phyloP scores from a whole-genome alignment of 2,797 vertebrate genomes.

The Anguilla megastoma region DNA sequence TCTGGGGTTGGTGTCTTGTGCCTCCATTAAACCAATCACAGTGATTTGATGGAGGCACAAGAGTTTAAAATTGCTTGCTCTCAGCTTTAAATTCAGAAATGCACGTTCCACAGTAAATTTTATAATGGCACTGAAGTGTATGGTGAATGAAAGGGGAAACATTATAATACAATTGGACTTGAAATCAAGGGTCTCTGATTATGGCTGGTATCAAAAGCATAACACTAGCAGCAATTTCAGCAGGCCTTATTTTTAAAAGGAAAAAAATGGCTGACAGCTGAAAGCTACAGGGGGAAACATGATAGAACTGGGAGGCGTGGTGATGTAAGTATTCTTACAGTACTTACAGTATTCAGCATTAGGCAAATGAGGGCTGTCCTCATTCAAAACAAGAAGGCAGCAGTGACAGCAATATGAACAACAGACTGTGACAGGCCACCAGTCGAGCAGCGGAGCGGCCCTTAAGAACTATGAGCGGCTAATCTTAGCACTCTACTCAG shows the following conservation, averaged over 20 bases:
- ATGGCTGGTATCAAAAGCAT: neutral
- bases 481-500: neutral
- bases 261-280: too few species aligned
- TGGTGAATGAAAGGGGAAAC: neutral
- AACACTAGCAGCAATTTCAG: neutral
- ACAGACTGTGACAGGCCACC: too few species aligned
- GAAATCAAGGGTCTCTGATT: neutral
- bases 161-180: neutral
- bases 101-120: neutral
- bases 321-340: too few species aligned
- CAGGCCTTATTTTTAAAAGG: too few species aligned
- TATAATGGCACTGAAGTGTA: neutral
- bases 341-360: too few species aligned
- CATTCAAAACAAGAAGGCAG: too few species aligned
- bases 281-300: too few species aligned
- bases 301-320: too few species aligned
- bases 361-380: too few species aligned
- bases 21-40: neutral
- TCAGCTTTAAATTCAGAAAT: neutral
- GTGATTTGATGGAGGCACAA: neutral
- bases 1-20: neutral
- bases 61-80: neutral
- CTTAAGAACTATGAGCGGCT: neutral
- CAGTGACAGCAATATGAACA: too few species aligned
- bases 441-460: too few species aligned